phyloP scores from a whole-genome alignment of 1,140 invertebrate species.

The Pantala flavescens region DNA sequence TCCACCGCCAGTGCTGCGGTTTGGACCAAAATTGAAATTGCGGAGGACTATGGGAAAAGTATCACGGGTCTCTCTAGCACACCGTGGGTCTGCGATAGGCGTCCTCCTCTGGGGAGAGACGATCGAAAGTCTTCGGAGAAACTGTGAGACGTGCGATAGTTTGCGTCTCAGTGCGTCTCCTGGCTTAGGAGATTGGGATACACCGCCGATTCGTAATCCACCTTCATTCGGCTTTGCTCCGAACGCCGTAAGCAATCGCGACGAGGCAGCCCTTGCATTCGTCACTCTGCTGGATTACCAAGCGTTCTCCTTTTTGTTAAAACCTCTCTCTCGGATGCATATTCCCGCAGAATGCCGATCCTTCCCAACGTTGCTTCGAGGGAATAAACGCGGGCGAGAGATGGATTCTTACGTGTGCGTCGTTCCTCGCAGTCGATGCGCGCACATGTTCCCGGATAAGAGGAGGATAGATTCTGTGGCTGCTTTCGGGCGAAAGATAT shows the following conservation, averaged over 20 bases:
- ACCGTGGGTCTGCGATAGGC: background rate
- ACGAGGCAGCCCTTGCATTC: background rate
- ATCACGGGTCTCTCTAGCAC: background rate
- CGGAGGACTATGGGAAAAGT: background rate
- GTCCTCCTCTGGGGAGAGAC: background rate
- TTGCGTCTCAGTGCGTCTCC: background rate
- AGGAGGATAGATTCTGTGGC: too few relatives aligned
- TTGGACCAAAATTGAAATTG: slow-evolving; percentile 6
- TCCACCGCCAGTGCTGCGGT: background rate
- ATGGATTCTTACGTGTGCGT: too few relatives aligned
- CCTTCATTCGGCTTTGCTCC: background rate
- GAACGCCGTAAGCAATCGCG: background rate
- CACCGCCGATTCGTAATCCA: slow-evolving; percentile 1
- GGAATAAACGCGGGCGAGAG: background rate
- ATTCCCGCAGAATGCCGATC: background rate
- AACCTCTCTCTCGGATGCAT: too few relatives aligned
- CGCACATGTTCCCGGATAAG: too few relatives aligned
- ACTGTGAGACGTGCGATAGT: background rate
- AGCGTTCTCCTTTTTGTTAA: too few relatives aligned
- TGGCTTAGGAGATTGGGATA: slow-evolving; percentile 1
- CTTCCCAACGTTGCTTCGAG: background rate
- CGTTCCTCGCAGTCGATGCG: too few relatives aligned
- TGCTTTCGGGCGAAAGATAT: too few relatives aligned
- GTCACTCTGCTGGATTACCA: background rate
- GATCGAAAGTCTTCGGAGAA: too few relatives aligned